A percentile compares a stretch with the other conserved stretches of the same genome.
Conservation (phyloP, 2,113 vertebrate genomes). For the Terrapene triunguis region DNA sequence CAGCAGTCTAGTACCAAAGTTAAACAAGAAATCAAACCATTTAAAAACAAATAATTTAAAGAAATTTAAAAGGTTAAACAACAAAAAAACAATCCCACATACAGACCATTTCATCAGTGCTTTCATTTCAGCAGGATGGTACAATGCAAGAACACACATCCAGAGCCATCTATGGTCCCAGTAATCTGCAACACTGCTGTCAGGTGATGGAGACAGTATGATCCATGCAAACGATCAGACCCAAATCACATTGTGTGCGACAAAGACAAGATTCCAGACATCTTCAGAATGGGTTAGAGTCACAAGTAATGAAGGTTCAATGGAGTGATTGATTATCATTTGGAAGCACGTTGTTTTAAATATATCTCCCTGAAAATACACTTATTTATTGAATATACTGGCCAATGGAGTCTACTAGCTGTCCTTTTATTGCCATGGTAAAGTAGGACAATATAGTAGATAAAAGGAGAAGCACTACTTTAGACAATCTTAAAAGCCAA, state of each 20-base stretch:
- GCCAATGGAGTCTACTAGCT: conserved; percentile 81
- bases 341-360: conserved; percentile 90
- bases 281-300: conserved; percentile 83
- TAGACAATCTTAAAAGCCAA: conserved; percentile 76
- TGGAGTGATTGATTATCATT: conserved; percentile 82
- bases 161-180: conserved; percentile 74
- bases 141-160: conserved; percentile 76
- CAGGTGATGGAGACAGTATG: conserved; percentile 85
- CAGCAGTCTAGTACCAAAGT: conserved; percentile 77
- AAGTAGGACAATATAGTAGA: conserved; percentile 70
- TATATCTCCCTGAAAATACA: conserved; percentile 90
- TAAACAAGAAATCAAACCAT: conserved; percentile 75
- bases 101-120: conserved; percentile 77
- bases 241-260: conserved; percentile 69
- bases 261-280: conserved; percentile 81
- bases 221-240: conserved; percentile 88
- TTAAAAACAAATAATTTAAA: conserved; percentile 72
- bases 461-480: conserved; percentile 74
- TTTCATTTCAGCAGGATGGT: conserved; percentile 77
- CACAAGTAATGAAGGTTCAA: conserved; percentile 83
- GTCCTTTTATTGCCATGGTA: conserved; percentile 86
- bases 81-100: conserved; percentile 80
- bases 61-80: conserved; percentile 69
- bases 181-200: conserved; percentile 73
- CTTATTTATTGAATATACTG: conserved; percentile 81